Conservation (phyloP, 2,113 vertebrate species). For the Lepisosteus oculatus region DNA sequence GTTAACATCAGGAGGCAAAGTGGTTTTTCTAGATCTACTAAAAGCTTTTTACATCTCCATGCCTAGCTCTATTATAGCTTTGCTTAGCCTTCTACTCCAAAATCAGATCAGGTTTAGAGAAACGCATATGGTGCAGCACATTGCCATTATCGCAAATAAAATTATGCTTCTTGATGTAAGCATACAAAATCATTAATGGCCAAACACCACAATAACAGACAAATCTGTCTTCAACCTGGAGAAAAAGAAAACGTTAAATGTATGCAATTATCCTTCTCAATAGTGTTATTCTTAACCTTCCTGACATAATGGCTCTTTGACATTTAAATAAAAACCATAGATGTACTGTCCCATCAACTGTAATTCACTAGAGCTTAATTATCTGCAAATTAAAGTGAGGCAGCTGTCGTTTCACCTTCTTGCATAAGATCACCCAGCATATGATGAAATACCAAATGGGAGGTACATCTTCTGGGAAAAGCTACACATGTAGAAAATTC, state of each 20-base stretch:
- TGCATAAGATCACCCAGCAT: conserved; percentile 78
- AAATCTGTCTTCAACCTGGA: neutral
- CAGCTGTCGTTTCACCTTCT: conserved; percentile 74
- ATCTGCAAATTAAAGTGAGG: conserved; percentile 64
- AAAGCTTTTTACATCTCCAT: too few species aligned
- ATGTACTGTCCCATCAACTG: conserved; percentile 50
- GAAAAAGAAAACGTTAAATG: neutral
- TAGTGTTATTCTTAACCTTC: conserved; percentile 23
- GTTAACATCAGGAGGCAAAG: too few species aligned
- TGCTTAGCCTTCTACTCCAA: too few species aligned
- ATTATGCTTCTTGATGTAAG: too few species aligned
- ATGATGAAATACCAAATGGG: conserved; percentile 75
- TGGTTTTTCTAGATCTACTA: too few species aligned
- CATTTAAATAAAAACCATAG: conserved; percentile 37
- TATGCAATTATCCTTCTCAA: conserved; percentile 18
- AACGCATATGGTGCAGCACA: too few species aligned
- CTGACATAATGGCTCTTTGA: conserved; percentile 22
- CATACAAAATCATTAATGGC: neutral
- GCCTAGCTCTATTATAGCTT: too few species aligned
- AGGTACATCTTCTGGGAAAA: conserved; percentile 55
- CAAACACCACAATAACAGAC: neutral
- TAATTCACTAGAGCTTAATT: conserved; percentile 82
- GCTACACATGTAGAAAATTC: conserved; percentile 49
- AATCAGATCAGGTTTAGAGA: too few species aligned
- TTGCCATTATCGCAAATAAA: too few species aligned